A percentile compares a stretch with the other conserved stretches of the same genome.
Evolutionary conservation across 2,888 invertebrate species (phyloP).

Genomic region (Oxycera nigricornis): DNA sequence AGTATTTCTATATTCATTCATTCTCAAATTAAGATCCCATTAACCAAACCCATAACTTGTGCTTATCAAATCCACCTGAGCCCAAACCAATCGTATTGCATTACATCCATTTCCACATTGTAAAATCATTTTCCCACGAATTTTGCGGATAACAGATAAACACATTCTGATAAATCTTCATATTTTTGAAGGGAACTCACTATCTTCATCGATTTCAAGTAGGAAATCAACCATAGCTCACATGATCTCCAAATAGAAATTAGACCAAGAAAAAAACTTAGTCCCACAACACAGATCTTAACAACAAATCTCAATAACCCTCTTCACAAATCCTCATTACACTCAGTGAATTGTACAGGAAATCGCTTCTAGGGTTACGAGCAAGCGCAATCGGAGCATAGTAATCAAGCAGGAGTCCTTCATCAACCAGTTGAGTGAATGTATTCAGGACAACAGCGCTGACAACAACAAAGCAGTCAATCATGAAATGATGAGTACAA

Average conservation of each 20-base stretch:
- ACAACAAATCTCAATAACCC: constrained; percentile 22
- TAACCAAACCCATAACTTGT: too few relatives aligned
- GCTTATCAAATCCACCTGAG: constrained; percentile 25
- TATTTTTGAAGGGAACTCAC: constrained; percentile 12
- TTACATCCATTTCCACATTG: not conserved
- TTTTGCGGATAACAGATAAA: constrained; percentile 16
- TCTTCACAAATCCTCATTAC: constrained; percentile 34
- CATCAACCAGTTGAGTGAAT: not conserved
- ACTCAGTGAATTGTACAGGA: constrained; percentile 41
- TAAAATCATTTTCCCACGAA: constrained; percentile 32
- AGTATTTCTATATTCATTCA: too few relatives aligned
- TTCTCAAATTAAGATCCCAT: too few relatives aligned
- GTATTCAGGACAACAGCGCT: constrained; percentile 1
- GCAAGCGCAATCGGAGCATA: constrained; percentile 40
- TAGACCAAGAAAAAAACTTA: not conserved
- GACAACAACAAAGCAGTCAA: constrained; percentile 39
- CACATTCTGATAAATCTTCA: constrained; percentile 17
- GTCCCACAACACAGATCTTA: not conserved
- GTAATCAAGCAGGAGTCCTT: constrained; percentile 36
- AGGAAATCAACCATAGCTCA: constrained; percentile 36
- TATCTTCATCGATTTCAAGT: constrained; percentile 29
- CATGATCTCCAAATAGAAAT: not conserved
- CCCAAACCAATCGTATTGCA: not conserved
- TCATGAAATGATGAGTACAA: constrained; percentile 29
- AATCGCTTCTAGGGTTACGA: constrained; percentile 46